phyloP scores from a whole-genome alignment of 2,888 invertebrate genomes.

The Dryobota labecula region DNA sequence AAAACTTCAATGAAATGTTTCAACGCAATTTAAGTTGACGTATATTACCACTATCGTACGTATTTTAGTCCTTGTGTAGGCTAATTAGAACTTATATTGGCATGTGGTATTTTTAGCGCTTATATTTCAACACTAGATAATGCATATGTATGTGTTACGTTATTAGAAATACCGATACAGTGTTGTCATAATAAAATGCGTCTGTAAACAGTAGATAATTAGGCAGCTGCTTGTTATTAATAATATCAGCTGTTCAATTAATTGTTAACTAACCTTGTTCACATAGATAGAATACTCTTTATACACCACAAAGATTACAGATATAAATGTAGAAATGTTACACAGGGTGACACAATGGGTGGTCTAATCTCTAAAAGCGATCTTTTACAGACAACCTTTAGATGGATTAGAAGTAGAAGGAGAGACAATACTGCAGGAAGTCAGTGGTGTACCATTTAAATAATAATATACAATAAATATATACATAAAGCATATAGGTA shows the following conservation, averaged over 20 bases:
- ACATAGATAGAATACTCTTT: too few species aligned
- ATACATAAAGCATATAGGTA: too few species aligned
- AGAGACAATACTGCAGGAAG: too few species aligned
- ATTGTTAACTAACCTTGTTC: not conserved
- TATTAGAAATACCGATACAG: slow-evolving; percentile 19
- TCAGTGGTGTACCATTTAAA: too few species aligned
- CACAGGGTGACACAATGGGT: too few species aligned
- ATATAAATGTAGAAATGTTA: too few species aligned
- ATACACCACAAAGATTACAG: too few species aligned
- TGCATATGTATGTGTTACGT: slow-evolving; percentile 30
- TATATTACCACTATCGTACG: slow-evolving; percentile 55
- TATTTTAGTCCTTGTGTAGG: slow-evolving; percentile 57
- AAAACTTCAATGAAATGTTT: slow-evolving; percentile 77
- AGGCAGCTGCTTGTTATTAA: slow-evolving; percentile 20
- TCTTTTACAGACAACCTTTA: too few species aligned
- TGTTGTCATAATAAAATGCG: slow-evolving; percentile 24
- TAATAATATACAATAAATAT: too few species aligned
- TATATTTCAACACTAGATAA: slow-evolving; percentile 34
- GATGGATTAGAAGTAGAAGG: too few species aligned
- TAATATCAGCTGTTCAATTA: slow-evolving; percentile 31
- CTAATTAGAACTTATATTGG: slow-evolving; percentile 49
- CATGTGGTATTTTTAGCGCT: slow-evolving; percentile 43
- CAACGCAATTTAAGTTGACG: slow-evolving; percentile 64
- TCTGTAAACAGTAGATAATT: slow-evolving; percentile 21
- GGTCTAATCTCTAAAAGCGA: too few species aligned